Conservation (phyloP, 1,140 invertebrate genomes). For the Aphaenogaster floridana region DNA sequence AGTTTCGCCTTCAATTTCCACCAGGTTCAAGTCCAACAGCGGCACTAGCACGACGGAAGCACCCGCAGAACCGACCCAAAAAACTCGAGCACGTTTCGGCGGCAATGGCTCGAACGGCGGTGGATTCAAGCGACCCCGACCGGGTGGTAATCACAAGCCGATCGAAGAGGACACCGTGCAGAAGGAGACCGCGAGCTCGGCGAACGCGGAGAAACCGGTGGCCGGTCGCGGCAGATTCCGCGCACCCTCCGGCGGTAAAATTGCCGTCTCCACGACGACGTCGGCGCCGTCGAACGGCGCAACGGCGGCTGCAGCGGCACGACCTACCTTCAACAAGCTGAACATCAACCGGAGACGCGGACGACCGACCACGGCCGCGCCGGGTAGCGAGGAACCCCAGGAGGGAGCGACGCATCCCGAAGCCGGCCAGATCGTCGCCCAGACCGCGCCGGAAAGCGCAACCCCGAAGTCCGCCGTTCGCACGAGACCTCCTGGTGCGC, state of each 20-base stretch:
- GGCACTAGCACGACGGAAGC: slow-evolving; percentile 76
- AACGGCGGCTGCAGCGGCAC: slow-evolving; percentile 70
- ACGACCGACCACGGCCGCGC: slow-evolving; percentile 78
- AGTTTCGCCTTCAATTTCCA: neutral
- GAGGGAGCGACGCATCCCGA: slow-evolving; percentile 76
- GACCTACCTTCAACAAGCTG: slow-evolving; percentile 82
- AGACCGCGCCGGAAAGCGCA: slow-evolving; percentile 33
- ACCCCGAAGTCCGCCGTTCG: slow-evolving; percentile 70
- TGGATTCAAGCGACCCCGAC: slow-evolving; percentile 80
- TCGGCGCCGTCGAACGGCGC: slow-evolving; percentile 76
- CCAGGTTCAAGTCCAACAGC: slow-evolving; percentile 79
- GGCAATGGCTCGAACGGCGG: slow-evolving; percentile 50
- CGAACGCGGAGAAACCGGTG: slow-evolving; percentile 77
- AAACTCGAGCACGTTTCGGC: slow-evolving; percentile 80
- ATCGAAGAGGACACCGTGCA: slow-evolving; percentile 79
- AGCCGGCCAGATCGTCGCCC: slow-evolving; percentile 1
- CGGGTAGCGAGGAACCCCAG: slow-evolving; percentile 77
- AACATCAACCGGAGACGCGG: slow-evolving; percentile 82
- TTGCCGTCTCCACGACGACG: slow-evolving; percentile 81
- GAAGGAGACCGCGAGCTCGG: slow-evolving; percentile 77
- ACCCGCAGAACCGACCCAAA: slow-evolving; percentile 77
- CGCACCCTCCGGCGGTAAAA: slow-evolving; percentile 66
- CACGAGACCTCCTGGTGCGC: slow-evolving; percentile 75
- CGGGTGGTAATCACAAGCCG: slow-evolving; percentile 76
- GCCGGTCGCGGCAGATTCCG: slow-evolving; percentile 80